phyloP scores from a whole-genome alignment of 2,113 vertebrate genomes.

The Sakesphorus luctuosus region DNA sequence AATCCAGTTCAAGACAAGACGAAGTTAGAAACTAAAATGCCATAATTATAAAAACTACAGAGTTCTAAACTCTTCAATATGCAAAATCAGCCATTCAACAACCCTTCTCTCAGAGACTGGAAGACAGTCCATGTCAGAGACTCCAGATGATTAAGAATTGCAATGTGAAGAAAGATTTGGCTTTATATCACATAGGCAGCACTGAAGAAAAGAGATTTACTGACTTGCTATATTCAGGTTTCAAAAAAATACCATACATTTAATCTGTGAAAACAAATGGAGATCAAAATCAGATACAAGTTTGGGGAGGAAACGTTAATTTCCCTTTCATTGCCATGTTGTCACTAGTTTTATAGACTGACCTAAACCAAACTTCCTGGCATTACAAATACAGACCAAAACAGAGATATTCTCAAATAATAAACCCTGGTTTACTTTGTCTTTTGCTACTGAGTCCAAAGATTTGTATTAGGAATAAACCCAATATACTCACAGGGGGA shows the following conservation, averaged over 20 bases:
- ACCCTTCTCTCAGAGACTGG: background rate
- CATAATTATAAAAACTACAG: background rate
- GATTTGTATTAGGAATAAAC: constrained; percentile 45
- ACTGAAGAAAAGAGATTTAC: background rate
- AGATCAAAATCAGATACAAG: constrained; percentile 59
- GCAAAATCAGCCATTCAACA: background rate
- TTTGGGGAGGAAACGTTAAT: constrained; percentile 68
- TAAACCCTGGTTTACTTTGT: background rate
- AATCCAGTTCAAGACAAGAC: background rate
- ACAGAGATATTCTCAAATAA: background rate
- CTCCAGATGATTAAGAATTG: background rate
- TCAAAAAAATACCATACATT: background rate
- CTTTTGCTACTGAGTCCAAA: background rate
- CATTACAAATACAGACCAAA: constrained; percentile 3
- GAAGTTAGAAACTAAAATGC: background rate
- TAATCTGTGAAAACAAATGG: constrained; percentile 54
- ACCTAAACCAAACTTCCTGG: constrained; percentile 19
- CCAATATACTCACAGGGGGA: constrained; percentile 80
- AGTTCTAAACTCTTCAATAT: background rate
- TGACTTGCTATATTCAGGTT: background rate
- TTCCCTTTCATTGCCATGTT: constrained; percentile 71
- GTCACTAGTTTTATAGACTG: constrained; percentile 45
- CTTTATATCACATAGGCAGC: background rate
- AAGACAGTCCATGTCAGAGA: background rate
- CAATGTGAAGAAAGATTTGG: background rate